These are phyloP conservation scores for Solea solea DNA, from an alignment of 2,113 vertebrate genomes.

Conservation along the genomic window DNA sequence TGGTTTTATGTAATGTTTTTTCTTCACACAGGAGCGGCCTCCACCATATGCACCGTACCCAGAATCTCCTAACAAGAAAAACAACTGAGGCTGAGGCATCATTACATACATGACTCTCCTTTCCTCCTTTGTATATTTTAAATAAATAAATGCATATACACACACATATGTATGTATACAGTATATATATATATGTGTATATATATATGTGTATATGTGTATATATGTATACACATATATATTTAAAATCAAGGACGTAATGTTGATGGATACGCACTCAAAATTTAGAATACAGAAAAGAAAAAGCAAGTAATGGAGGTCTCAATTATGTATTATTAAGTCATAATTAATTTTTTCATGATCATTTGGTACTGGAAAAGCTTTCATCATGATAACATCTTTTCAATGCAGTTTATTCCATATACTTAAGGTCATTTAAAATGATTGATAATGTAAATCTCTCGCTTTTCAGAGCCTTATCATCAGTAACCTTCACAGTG, in stretches of 20 bases:
- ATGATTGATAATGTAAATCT: constrained; percentile 15
- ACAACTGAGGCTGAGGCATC: constrained; percentile 73
- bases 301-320: constrained; percentile 22
- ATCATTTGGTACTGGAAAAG: constrained; percentile 30
- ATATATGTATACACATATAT: not conserved
- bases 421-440: constrained; percentile 16
- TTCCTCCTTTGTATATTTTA: constrained; percentile 36
- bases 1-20: not conserved
- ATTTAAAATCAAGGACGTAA: constrained; percentile 17
- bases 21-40: constrained; percentile 81
- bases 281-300: constrained; percentile 18
- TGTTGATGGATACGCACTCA: constrained; percentile 2
- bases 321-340: constrained; percentile 24
- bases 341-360: constrained; percentile 12
- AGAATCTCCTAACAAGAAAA: constrained; percentile 83
- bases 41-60: constrained; percentile 84
- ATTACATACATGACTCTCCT: constrained; percentile 32
- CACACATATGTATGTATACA: too few relatives aligned
- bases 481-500: constrained; percentile 23
- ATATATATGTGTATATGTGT: not conserved
- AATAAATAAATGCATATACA: constrained; percentile 5
- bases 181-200: too few relatives aligned
- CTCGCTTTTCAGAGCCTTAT: constrained; percentile 26
- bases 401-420: constrained; percentile 21
- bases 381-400: not conserved